phyloP scores from a whole-genome alignment of 2,113 vertebrate genomes.

The Dromaius novaehollandiae region DNA sequence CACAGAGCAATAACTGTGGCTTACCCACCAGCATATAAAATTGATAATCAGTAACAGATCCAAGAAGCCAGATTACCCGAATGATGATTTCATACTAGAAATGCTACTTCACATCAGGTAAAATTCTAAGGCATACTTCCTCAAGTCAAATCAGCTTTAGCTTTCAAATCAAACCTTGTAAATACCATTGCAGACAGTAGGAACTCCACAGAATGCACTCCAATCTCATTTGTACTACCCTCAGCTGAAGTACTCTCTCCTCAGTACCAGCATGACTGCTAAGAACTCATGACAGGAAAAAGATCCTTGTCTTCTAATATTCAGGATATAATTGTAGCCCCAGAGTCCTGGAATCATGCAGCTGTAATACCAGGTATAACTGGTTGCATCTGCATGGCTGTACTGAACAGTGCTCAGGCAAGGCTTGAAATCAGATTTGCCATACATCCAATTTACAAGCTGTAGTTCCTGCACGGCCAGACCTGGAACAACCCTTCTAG shows the following conservation, averaged over 20 bases:
- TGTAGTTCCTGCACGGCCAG: neutral
- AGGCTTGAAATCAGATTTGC: neutral
- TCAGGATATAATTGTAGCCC: neutral
- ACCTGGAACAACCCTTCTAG: neutral
- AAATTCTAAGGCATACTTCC: neutral
- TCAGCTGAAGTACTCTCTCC: neutral
- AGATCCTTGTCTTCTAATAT: neutral
- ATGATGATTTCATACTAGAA: neutral
- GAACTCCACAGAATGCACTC: neutral
- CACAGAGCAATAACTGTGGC: neutral
- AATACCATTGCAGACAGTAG: neutral
- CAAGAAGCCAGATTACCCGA: neutral
- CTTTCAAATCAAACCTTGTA: neutral
- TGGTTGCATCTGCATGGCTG: neutral
- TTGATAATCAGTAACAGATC: neutral
- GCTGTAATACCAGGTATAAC: neutral
- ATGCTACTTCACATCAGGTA: neutral
- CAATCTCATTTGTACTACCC: neutral
- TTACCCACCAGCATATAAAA: neutral
- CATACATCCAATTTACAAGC: neutral
- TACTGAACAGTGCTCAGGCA: neutral
- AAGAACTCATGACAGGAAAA: neutral
- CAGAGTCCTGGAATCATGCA: neutral
- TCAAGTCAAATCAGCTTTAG: neutral
- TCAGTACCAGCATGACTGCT: neutral